Percentiles rank a stretch among this genome's conserved stretches.
Conservation (phyloP, 37 sponge, comb jelly and placozoan species). For the Spongia lamella region DNA sequence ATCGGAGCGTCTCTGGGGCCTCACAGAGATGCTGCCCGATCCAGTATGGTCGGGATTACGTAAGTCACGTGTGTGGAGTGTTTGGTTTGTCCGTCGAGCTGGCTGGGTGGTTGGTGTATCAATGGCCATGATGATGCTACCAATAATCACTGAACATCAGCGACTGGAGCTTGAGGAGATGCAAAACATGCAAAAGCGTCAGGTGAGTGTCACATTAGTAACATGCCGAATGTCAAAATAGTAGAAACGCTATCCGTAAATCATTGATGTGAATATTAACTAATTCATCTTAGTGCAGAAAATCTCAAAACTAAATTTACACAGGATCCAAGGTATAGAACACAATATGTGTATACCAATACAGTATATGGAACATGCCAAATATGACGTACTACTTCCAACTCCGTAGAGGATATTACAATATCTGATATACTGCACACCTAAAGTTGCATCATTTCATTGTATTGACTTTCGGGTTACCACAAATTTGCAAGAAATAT, state of each 20-base stretch:
- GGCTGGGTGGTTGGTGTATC: conserved; percentile 77
- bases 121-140: conserved; percentile 51
- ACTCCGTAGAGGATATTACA: no score
- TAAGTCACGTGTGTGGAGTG: background rate
- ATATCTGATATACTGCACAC: no score
- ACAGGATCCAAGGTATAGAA: no score
- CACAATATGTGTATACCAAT: no score
- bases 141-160: conserved; percentile 74
- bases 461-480: no score
- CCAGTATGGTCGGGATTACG: conserved; percentile 8
- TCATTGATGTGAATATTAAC: no score
- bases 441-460: no score
- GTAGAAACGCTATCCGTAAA: background rate
- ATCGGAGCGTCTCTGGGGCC: conserved; percentile 58
- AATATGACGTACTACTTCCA: no score
- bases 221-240: background rate
- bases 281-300: background rate
- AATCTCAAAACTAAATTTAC: no score
- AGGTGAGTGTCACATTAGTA: conserved; percentile 34
- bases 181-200: conserved; percentile 72
- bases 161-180: conserved; percentile 68
- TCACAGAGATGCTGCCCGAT: conserved; percentile 83
- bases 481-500: no score
- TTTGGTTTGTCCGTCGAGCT: conserved; percentile 60
- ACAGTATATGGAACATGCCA: no score